A percentile compares a stretch with the other conserved stretches of the same genome.
phyloP scores from a whole-genome alignment of 2,113 vertebrate species.

The Mastomys coucha region DNA sequence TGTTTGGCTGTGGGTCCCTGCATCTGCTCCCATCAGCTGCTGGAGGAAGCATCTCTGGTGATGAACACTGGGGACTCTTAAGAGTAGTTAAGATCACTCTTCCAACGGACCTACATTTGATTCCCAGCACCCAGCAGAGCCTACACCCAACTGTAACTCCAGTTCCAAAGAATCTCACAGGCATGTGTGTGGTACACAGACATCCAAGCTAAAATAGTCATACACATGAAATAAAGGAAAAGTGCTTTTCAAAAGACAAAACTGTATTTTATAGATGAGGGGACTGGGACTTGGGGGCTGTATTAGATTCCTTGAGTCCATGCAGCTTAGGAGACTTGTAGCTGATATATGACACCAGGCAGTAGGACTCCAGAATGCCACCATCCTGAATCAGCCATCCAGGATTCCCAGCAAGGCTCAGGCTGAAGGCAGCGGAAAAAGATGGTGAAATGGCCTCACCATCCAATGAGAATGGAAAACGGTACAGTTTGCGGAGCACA shows the following conservation, averaged over 20 bases:
- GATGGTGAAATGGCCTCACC: background rate
- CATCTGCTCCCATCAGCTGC: background rate
- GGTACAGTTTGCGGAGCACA: background rate
- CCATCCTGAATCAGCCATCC: background rate
- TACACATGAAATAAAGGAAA: background rate
- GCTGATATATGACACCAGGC: background rate
- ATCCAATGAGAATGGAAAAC: background rate
- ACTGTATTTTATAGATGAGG: background rate
- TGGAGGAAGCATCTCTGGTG: background rate
- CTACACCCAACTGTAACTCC: background rate
- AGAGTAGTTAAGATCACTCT: background rate
- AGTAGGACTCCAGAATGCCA: background rate
- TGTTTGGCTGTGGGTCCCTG: background rate
- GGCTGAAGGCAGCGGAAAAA: background rate
- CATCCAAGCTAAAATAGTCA: background rate
- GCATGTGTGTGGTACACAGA: accelerated
- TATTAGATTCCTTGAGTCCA: background rate
- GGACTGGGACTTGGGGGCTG: background rate
- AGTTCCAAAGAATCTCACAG: background rate
- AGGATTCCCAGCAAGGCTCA: background rate
- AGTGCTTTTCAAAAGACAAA: background rate
- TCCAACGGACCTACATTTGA: background rate
- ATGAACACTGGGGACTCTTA: background rate
- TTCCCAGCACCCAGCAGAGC: background rate
- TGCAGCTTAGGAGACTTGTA: background rate